Evolutionary conservation across 2,797 vertebrate species (phyloP).

Genomic region (Galagoides demidoff): DNA sequence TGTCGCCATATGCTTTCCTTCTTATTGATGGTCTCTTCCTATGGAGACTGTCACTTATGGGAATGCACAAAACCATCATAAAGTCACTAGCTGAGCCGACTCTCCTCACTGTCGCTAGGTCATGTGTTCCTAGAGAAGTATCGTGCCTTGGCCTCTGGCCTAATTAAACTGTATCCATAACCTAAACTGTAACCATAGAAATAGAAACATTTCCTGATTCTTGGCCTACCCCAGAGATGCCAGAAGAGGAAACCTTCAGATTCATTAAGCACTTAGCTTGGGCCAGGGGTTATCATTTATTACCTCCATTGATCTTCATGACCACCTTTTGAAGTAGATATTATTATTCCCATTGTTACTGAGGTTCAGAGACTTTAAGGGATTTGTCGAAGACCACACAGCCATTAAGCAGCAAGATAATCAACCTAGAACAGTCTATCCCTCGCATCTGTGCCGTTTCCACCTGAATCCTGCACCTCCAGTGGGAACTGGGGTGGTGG

Average conservation of each 20-base stretch:
- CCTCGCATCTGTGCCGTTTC: not conserved
- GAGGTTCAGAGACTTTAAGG: not conserved
- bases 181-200: too few relatives aligned
- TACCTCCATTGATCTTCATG: not conserved
- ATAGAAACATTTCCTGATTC: too few relatives aligned
- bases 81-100: not conserved
- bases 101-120: too few relatives aligned
- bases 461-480: accelerated
- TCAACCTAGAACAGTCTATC: not conserved
- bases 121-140: not conserved
- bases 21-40: not conserved
- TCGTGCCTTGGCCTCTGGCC: not conserved
- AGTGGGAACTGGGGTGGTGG: not conserved
- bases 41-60: accelerated
- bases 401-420: not conserved
- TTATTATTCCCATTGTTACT: not conserved
- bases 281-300: too few relatives aligned
- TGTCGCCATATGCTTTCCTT: accelerated
- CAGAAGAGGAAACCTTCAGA: not conserved
- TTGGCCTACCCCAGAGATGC: too few relatives aligned
- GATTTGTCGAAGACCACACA: not conserved
- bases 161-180: too few relatives aligned
- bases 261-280: too few relatives aligned
- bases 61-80: not conserved
- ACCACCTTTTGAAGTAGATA: not conserved